Evolutionary conservation across 2,113 vertebrate species (phyloP).

Genomic region (Planiliza haematocheilus): DNA sequence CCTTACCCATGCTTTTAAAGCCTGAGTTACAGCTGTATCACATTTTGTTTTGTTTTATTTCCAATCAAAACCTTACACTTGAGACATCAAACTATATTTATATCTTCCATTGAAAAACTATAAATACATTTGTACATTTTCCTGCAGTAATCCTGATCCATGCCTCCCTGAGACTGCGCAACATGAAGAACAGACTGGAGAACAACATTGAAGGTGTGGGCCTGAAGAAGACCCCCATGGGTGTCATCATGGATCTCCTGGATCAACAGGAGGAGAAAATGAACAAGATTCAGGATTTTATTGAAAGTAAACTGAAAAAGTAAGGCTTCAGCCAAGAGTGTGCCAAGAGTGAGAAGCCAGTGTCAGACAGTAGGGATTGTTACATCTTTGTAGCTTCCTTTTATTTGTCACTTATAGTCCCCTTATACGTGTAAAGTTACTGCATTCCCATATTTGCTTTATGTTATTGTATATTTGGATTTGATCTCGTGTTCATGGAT

Average conservation of each 20-base stretch:
- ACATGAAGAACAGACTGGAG: conserved; percentile 95
- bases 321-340: conserved; percentile 64
- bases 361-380: conserved; percentile 30
- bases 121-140: conserved; percentile 1
- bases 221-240: conserved; percentile 96
- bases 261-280: conserved; percentile 95
- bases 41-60: conserved; percentile 29
- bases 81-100: neutral
- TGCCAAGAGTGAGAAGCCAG: conserved; percentile 15
- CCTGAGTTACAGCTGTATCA: conserved; percentile 18
- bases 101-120: neutral
- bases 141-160: conserved; percentile 92
- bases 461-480: conserved; percentile 10
- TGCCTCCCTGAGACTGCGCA: conserved; percentile 93
- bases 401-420: conserved; percentile 24
- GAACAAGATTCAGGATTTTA: conserved; percentile 91
- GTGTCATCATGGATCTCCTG: conserved; percentile 92
- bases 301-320: conserved; percentile 90
- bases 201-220: conserved; percentile 95
- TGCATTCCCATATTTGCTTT: conserved; percentile 28
- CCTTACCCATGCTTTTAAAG: conserved; percentile 21
- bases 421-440: conserved; percentile 31
- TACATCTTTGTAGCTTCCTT: conserved; percentile 24
- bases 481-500: conserved; percentile 9
- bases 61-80: neutral